Conservation (phyloP, 2,797 vertebrate genomes). For the Arrhamphus sclerolepis region DNA sequence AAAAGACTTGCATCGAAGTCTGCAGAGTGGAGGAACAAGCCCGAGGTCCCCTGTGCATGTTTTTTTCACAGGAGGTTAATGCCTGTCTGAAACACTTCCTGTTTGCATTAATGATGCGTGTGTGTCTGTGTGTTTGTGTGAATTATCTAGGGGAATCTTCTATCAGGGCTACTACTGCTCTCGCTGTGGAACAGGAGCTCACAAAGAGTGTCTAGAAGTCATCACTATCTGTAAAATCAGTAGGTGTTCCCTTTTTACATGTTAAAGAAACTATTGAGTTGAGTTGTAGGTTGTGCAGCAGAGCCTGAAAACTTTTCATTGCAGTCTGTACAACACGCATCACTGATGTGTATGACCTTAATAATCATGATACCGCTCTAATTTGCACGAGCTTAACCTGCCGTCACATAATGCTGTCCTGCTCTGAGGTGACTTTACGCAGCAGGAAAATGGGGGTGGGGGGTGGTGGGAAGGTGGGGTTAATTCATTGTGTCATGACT, state of each 20-base stretch:
- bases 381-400: neutral
- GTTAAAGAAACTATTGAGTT: neutral
- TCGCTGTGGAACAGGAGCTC: conserved; percentile 92
- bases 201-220: conserved; percentile 96
- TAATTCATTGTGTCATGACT: conserved; percentile 8
- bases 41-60: conserved; percentile 28
- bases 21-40: conserved; percentile 28
- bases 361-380: conserved; percentile 5
- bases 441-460: neutral
- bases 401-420: neutral
- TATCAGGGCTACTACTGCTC: conserved; percentile 97
- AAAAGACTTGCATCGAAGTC: conserved; percentile 1
- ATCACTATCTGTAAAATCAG: conserved; percentile 96
- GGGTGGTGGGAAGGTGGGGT: neutral
- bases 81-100: conserved; percentile 63
- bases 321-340: neutral
- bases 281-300: no score
- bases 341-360: neutral
- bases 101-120: conserved; percentile 49
- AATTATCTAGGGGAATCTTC: conserved; percentile 89
- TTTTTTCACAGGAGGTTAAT: conserved; percentile 45
- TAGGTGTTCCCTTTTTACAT: conserved; percentile 77
- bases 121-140: conserved; percentile 34
- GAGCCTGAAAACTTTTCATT: neutral
- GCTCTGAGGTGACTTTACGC: neutral